Percentiles rank a stretch among this genome's conserved stretches.
These are phyloP conservation scores for Labrus mixtus DNA, from an alignment of 2,113 vertebrate species.

Conservation along the genomic window DNA sequence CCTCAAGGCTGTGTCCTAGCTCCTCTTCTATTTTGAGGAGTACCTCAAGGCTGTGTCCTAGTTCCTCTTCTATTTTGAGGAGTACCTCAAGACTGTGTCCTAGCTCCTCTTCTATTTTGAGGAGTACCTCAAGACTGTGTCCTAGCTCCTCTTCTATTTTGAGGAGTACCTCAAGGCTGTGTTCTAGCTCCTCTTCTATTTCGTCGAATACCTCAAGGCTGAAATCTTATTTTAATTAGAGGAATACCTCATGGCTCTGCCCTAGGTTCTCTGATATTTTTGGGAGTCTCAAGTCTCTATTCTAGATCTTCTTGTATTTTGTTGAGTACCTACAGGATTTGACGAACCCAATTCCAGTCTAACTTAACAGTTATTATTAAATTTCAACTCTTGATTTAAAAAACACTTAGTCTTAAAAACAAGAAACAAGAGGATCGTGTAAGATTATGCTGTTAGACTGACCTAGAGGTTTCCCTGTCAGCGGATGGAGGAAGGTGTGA, in stretches of 20 bases:
- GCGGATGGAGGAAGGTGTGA: slow-evolving; percentile 96
- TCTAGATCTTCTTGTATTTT: neutral
- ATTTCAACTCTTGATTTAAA: too few species aligned
- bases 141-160: neutral
- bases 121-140: neutral
- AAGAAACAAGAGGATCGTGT: too few species aligned
- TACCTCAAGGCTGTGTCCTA: neutral
- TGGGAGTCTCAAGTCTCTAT: neutral
- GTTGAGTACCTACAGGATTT: too few species aligned
- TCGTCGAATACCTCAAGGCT: neutral
- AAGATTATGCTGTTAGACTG: slow-evolving; percentile 2
- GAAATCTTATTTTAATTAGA: too few species aligned
- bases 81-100: neutral
- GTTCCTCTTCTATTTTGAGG: neutral
- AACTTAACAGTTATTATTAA: too few species aligned
- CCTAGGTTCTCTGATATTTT: too few species aligned
- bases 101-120: neutral
- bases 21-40: neutral
- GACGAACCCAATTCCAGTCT: too few species aligned
- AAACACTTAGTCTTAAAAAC: too few species aligned
- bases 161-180: too few species aligned
- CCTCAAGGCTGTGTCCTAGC: neutral
- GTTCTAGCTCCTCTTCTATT: too few species aligned
- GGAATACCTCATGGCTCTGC: too few species aligned
- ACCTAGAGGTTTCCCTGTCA: slow-evolving; percentile 94